phyloP scores from a whole-genome alignment of 1,140 invertebrate genomes.

The Phymastichus coffea region DNA sequence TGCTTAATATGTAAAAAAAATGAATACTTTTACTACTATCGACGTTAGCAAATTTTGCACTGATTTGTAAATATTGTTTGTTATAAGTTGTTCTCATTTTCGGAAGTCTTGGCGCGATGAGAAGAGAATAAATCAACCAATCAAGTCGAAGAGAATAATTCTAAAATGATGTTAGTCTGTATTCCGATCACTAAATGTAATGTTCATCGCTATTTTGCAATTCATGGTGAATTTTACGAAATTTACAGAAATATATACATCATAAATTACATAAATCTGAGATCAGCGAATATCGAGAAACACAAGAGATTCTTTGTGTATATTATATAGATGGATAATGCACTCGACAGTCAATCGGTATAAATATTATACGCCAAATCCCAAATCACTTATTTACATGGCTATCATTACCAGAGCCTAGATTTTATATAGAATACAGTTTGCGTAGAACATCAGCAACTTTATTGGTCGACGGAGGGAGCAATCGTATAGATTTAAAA shows the following conservation, averaged over 20 bases:
- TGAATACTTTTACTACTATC: background rate
- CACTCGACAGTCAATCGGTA: background rate
- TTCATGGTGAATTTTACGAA: background rate
- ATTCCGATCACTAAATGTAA: conserved; percentile 2
- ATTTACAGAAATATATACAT: too few relatives aligned
- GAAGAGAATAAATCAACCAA: background rate
- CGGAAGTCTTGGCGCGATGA: background rate
- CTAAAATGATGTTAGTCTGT: background rate
- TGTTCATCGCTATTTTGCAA: background rate
- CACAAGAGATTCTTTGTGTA: conserved; percentile 4
- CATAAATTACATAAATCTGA: background rate
- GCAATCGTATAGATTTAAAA: background rate
- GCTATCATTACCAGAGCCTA: too few relatives aligned
- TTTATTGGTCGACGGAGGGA: background rate
- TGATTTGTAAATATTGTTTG: background rate
- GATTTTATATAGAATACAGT: background rate
- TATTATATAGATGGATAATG: background rate
- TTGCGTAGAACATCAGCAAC: background rate
- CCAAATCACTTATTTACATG: background rate
- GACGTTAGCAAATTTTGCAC: conserved; percentile 5
- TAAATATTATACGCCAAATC: background rate
- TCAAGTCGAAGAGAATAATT: background rate
- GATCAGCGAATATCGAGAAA: background rate
- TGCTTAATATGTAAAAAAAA: conserved; percentile 2
- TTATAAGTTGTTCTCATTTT: conserved; percentile 4